Percentiles rank a stretch among this genome's conserved stretches.
These are phyloP conservation scores for Hylia prasina DNA, from an alignment of 2,113 vertebrate genomes.

Conservation along the genomic window DNA sequence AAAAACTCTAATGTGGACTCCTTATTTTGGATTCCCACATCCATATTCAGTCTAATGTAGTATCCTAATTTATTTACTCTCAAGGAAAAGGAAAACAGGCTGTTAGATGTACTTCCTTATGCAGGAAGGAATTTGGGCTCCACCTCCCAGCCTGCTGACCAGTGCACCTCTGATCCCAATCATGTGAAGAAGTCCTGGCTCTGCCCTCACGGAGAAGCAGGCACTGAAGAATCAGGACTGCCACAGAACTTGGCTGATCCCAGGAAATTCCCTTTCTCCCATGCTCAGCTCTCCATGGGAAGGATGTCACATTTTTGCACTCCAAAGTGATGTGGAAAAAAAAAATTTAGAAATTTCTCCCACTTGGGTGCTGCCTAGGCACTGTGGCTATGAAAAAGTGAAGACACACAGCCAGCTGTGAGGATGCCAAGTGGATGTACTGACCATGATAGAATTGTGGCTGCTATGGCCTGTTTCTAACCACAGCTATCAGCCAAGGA, in stretches of 20 bases:
- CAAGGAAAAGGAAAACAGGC: not conserved
- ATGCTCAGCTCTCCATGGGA: not conserved
- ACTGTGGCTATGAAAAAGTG: not conserved
- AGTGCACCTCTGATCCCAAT: not conserved
- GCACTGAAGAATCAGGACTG: not conserved
- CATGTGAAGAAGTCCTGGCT: not conserved
- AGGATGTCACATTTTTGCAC: not conserved
- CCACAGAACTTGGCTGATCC: not conserved
- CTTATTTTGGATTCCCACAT: not conserved
- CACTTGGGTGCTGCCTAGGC: not conserved
- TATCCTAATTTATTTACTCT: not conserved
- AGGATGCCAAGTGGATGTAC: not conserved
- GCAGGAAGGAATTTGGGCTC: not conserved
- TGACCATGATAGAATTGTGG: not conserved
- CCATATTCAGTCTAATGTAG: not conserved
- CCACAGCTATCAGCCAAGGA: not conserved
- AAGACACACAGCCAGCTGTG: not conserved
- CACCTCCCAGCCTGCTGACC: not conserved
- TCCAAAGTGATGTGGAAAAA: not conserved
- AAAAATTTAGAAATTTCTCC: not conserved
- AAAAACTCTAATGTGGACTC: not conserved
- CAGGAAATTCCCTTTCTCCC: not conserved
- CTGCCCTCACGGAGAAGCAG: fast-evolving
- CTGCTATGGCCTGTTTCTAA: not conserved
- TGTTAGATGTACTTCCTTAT: not conserved